These are phyloP conservation scores for Drosophila demipolita DNA, from an alignment of 2,888 invertebrate species.

Conservation along the genomic window DNA sequence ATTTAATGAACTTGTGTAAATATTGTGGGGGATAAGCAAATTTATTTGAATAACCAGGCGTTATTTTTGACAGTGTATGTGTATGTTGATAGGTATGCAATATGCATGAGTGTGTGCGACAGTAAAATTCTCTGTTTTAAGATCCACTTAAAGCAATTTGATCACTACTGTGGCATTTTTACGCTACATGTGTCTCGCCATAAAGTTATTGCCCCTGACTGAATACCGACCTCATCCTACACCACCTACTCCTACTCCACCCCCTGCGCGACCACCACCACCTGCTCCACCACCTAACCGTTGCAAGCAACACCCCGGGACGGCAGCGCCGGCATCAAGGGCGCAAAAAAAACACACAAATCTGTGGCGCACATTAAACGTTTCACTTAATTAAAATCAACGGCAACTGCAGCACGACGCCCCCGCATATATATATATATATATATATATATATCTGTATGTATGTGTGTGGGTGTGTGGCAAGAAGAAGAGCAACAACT, in stretches of 20 bases:
- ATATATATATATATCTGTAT: slow-evolving; percentile 1
- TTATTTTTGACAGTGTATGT: not conserved
- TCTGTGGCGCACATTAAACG: slow-evolving; percentile 74
- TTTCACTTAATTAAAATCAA: slow-evolving; percentile 76
- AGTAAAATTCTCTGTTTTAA: slow-evolving; percentile 20
- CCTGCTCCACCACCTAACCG: not conserved
- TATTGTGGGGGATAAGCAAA: not conserved
- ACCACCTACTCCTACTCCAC: too few relatives aligned
- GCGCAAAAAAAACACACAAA: slow-evolving; percentile 51
- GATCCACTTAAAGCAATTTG: slow-evolving; percentile 53
- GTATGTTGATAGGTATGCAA: not conserved
- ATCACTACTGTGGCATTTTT: slow-evolving; percentile 45
- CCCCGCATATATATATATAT: slow-evolving; percentile 44
- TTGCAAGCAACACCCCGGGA: not conserved
- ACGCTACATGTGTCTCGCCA: slow-evolving; percentile 17
- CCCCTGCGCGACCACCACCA: too few relatives aligned
- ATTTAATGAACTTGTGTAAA: not conserved
- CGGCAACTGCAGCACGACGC: slow-evolving; percentile 60
- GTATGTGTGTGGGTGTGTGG: slow-evolving; percentile 3
- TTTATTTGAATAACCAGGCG: not conserved
- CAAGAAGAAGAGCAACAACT: slow-evolving; percentile 14
- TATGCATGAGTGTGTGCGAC: not conserved
- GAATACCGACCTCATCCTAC: not conserved
- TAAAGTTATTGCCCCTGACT: slow-evolving; percentile 28
- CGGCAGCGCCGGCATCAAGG: slow-evolving; percentile 58